Percentiles rank a stretch among this genome's conserved stretches.
phyloP scores from a whole-genome alignment of 92 coral and sea anemone genomes.

The Phenganax stokvisi region DNA sequence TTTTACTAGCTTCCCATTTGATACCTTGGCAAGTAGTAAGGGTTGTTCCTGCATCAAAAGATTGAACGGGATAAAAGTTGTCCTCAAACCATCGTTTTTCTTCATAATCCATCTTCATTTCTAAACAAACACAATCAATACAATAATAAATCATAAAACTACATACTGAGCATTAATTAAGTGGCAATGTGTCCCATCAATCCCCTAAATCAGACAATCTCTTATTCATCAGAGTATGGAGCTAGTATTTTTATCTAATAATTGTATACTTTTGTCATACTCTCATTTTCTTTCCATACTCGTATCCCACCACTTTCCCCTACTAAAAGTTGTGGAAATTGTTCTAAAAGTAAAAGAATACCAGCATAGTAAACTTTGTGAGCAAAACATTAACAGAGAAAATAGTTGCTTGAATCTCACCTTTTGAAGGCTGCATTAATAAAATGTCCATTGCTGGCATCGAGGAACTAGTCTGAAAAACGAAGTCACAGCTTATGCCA shows the following conservation, averaged over 20 bases:
- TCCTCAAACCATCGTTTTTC: constrained; percentile 10
- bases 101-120: background rate
- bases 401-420: constrained; percentile 42
- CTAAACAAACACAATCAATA: background rate
- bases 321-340: constrained; percentile 64
- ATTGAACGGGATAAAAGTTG: constrained; percentile 16
- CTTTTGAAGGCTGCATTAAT: constrained; percentile 46
- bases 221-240: background rate
- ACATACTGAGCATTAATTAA: background rate
- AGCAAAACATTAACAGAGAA: background rate
- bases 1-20: background rate
- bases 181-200: background rate
- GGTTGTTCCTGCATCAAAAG: constrained; percentile 37
- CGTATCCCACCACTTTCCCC: constrained; percentile 83
- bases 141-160: background rate
- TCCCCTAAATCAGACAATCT: background rate
- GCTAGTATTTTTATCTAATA: background rate
- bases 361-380: background rate
- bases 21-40: constrained; percentile 32
- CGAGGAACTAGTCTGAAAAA: constrained; percentile 52
- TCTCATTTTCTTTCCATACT: constrained; percentile 34
- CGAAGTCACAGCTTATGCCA: constrained; percentile 56
- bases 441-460: constrained; percentile 59
- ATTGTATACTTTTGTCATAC: background rate
- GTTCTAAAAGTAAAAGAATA: constrained; percentile 9